These are phyloP conservation scores for Tiaroga cobitis DNA, from an alignment of 2,797 vertebrate species.

Conservation along the genomic window DNA sequence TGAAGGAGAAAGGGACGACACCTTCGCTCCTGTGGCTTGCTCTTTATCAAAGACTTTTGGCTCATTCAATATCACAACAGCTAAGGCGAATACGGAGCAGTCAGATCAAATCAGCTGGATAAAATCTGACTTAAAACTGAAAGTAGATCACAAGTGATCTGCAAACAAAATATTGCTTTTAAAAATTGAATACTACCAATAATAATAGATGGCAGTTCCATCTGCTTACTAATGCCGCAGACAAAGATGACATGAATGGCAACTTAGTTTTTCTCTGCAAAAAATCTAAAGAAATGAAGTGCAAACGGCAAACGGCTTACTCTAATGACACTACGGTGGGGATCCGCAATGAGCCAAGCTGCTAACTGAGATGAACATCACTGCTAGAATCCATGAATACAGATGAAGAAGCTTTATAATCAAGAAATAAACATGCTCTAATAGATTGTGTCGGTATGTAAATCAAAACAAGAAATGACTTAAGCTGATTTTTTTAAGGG, in stretches of 20 bases:
- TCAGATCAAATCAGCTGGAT: neutral
- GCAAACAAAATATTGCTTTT: neutral
- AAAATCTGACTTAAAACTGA: neutral
- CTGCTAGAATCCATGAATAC: conserved; percentile 37
- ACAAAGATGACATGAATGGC: conserved; percentile 29
- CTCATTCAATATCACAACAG: conserved; percentile 23
- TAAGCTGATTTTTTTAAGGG: conserved; percentile 3
- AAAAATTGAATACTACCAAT: conserved; percentile 1
- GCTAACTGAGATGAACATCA: conserved; percentile 43
- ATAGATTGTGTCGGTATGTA: conserved; percentile 25
- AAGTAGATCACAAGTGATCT: neutral
- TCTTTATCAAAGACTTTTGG: conserved; percentile 7
- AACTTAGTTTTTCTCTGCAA: conserved; percentile 21
- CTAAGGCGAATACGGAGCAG: neutral
- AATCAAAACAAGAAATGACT: conserved; percentile 28
- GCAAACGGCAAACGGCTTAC: conserved; percentile 30
- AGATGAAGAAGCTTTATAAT: conserved; percentile 42
- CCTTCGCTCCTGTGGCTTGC: neutral
- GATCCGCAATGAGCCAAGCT: conserved; percentile 32
- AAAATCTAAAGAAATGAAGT: conserved; percentile 26
- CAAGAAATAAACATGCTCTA: conserved; percentile 20
- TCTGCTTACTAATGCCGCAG: neutral
- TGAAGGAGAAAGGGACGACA: neutral
- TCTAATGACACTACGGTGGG: conserved; percentile 41
- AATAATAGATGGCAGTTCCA: neutral